Evolutionary conservation across 2,113 vertebrate genomes (phyloP).

Genomic region (Perognathus longimembris): DNA sequence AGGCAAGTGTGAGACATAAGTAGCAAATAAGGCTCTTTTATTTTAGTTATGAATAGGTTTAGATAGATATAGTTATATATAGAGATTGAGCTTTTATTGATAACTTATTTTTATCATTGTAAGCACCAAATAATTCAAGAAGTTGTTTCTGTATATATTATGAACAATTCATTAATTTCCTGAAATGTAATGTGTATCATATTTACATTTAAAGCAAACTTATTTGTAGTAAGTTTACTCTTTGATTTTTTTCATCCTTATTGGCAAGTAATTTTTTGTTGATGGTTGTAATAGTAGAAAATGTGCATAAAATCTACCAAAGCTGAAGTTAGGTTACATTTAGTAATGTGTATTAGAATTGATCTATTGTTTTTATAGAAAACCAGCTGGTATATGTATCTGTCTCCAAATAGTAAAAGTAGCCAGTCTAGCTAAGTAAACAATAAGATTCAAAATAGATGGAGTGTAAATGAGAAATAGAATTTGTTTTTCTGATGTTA

Average conservation of each 20-base stretch:
- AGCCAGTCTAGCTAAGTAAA: neutral
- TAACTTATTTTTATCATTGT: neutral
- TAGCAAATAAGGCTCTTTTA: too few species aligned
- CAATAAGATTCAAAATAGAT: conserved; percentile 3
- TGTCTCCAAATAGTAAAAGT: neutral
- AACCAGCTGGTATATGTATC: neutral
- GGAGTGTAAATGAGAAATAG: neutral
- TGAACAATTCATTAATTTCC: neutral
- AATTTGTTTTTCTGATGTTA: neutral
- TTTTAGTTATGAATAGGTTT: neutral
- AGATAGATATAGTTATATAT: neutral
- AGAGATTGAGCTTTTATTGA: neutral
- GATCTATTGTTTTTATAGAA: neutral
- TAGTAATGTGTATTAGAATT: neutral
- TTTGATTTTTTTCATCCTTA: neutral
- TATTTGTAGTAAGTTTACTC: neutral
- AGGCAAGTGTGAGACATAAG: neutral
- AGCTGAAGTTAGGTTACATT: neutral
- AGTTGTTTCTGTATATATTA: neutral
- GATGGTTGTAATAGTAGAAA: neutral
- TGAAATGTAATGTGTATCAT: neutral
- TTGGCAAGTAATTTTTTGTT: neutral
- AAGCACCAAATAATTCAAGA: neutral
- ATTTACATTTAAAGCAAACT: conserved; percentile 2
- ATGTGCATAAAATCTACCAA: neutral